phyloP scores from a whole-genome alignment of 35 echinoderm and acorn worm species.

The Acanthaster planci region DNA sequence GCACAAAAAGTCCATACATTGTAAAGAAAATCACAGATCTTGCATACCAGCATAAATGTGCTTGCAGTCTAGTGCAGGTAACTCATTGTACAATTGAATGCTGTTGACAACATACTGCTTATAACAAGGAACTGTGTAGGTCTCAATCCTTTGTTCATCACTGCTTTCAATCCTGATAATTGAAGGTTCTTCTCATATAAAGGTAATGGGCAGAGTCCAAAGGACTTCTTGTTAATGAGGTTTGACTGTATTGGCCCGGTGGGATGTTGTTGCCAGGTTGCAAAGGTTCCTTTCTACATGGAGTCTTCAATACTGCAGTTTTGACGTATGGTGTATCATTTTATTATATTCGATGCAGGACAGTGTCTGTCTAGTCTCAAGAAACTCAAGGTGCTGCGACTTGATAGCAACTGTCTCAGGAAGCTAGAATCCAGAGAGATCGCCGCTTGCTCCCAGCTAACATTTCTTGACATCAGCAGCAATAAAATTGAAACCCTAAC shows the following conservation, averaged over 20 bases:
- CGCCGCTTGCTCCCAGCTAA: constrained; percentile 70
- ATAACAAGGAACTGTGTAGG: too few species aligned
- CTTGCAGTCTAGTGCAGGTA: too few species aligned
- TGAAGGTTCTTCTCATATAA: too few species aligned
- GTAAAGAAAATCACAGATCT: too few species aligned
- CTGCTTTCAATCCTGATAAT: too few species aligned
- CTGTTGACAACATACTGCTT: too few species aligned
- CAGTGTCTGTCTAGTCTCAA: constrained; percentile 57
- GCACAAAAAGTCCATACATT: too few species aligned
- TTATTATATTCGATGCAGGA: constrained; percentile 42
- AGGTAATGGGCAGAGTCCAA: background rate
- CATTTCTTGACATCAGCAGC: constrained; percentile 84
- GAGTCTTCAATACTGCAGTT: background rate
- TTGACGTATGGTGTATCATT: background rate
- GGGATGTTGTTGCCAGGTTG: background rate
- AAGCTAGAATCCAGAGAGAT: constrained; percentile 81
- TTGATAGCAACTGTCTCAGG: constrained; percentile 80
- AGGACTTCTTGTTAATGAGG: too few species aligned
- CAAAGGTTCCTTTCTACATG: background rate
- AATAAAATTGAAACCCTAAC: constrained; percentile 75
- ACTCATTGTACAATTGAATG: too few species aligned
- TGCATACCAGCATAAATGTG: too few species aligned
- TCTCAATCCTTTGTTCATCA: too few species aligned
- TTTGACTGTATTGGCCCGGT: background rate
- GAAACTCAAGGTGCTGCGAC: constrained; percentile 68